These are phyloP conservation scores for Dorcus hopei DNA, from an alignment of 2,888 invertebrate species.

Conservation along the genomic window DNA sequence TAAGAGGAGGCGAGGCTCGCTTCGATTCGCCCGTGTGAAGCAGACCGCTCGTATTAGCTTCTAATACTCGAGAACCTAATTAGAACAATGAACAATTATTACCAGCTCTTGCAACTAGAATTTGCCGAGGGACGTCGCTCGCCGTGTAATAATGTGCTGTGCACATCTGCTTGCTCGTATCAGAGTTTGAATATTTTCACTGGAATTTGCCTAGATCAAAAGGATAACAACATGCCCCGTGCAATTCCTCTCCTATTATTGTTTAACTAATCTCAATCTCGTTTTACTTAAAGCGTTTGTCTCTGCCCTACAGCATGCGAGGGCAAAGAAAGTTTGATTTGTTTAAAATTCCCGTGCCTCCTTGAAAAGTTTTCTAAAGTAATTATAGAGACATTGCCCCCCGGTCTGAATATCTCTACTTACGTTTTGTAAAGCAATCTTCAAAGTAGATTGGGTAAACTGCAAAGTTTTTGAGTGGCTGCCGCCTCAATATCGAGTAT, in stretches of 20 bases:
- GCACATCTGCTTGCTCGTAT: conserved; percentile 14
- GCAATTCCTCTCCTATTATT: background rate
- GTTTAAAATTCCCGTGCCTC: background rate
- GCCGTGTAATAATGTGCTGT: conserved; percentile 27
- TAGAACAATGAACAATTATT: conserved; percentile 32
- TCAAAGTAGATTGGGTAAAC: conserved; percentile 14
- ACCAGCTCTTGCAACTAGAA: conserved; percentile 23
- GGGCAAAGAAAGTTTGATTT: background rate
- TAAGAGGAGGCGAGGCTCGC: background rate
- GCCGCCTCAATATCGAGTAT: conserved; percentile 3
- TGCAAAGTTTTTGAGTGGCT: conserved; percentile 9
- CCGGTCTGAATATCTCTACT: background rate
- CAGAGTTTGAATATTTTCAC: too few relatives aligned
- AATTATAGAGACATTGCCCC: conserved; percentile 8
- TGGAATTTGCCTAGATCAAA: too few relatives aligned
- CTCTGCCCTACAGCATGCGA: too few relatives aligned
- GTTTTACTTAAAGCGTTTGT: too few relatives aligned
- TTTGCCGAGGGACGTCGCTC: conserved; percentile 22
- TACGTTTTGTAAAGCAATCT: background rate
- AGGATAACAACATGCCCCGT: background rate
- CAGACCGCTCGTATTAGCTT: conserved; percentile 19
- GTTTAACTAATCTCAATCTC: background rate
- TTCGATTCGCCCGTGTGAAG: background rate
- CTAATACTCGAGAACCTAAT: conserved; percentile 25
- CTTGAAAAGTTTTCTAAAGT: conserved; percentile 2